phyloP scores from a whole-genome alignment of 2,888 invertebrate genomes.

The Protophormia terraenovae region DNA sequence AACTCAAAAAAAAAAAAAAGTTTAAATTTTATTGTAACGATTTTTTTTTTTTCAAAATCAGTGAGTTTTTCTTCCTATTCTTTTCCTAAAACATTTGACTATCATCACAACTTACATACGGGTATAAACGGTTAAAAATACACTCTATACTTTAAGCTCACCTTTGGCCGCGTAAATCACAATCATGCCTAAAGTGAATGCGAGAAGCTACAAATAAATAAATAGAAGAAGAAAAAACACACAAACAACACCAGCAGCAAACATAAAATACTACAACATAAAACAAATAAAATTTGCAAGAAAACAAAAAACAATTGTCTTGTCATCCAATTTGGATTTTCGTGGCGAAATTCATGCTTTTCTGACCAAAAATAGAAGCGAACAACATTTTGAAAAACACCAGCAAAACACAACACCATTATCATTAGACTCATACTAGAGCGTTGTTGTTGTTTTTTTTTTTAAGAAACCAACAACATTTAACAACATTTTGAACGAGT shows the following conservation, averaged over 20 bases:
- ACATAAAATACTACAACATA: constrained; percentile 2
- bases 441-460: too few species aligned
- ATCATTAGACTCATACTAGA: not conserved
- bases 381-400: constrained; percentile 47
- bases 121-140: constrained; percentile 8
- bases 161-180: constrained; percentile 62
- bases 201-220: constrained; percentile 48
- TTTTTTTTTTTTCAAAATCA: constrained; percentile 33
- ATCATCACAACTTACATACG: not conserved
- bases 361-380: constrained; percentile 58
- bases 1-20: not conserved
- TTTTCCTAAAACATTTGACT: not conserved
- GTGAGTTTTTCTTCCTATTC: not conserved
- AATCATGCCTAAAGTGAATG: constrained; percentile 66
- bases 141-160: constrained; percentile 38
- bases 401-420: constrained; percentile 13
- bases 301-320: constrained; percentile 60
- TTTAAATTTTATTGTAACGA: constrained; percentile 48
- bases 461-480: constrained; percentile 40
- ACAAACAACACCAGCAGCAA: constrained; percentile 27
- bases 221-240: not conserved
- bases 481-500: constrained; percentile 66
- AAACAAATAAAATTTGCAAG: constrained; percentile 47
- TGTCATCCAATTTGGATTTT: constrained; percentile 66
- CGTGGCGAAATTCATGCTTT: constrained; percentile 64